A percentile compares a stretch with the other conserved stretches of the same genome.
Evolutionary conservation across 2,888 invertebrate species (phyloP).

Genomic region (Arctia plantaginis): DNA sequence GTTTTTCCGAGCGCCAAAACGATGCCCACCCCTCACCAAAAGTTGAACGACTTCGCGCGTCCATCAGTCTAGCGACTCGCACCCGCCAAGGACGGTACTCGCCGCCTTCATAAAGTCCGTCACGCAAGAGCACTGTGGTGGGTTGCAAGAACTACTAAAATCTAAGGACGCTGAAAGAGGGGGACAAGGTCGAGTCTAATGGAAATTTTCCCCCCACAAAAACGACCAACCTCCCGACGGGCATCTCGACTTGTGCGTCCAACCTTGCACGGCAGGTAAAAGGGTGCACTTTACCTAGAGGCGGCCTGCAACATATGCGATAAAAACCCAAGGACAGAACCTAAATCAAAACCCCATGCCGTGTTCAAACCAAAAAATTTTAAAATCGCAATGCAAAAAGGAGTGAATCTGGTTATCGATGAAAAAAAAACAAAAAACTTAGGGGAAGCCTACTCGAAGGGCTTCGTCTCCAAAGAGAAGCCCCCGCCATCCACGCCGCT

Average conservation of each 20-base stretch:
- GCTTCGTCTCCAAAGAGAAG: background rate
- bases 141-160: slow-evolving; percentile 18
- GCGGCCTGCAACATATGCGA: background rate
- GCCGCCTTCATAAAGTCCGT: slow-evolving; percentile 48
- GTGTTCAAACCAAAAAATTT: background rate
- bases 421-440: slow-evolving; percentile 49
- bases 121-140: background rate
- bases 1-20: slow-evolving; percentile 30
- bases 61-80: slow-evolving; percentile 6
- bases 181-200: slow-evolving; percentile 56
- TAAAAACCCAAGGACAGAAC: background rate
- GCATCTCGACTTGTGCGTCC: slow-evolving; percentile 41
- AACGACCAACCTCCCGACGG: slow-evolving; percentile 16
- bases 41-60: slow-evolving; percentile 34
- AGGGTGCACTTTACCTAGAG: slow-evolving; percentile 44
- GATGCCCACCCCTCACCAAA: slow-evolving; percentile 27
- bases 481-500: background rate
- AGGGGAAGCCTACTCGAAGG: slow-evolving; percentile 6
- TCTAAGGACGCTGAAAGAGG: slow-evolving; percentile 51
- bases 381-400: slow-evolving; percentile 12
- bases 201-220: background rate
- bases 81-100: slow-evolving; percentile 27
- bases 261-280: slow-evolving; percentile 42
- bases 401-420: slow-evolving; percentile 50
- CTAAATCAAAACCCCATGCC: background rate